These are phyloP conservation scores for Hyles euphorbiae DNA, from an alignment of 1,140 invertebrate species.

Conservation along the genomic window DNA sequence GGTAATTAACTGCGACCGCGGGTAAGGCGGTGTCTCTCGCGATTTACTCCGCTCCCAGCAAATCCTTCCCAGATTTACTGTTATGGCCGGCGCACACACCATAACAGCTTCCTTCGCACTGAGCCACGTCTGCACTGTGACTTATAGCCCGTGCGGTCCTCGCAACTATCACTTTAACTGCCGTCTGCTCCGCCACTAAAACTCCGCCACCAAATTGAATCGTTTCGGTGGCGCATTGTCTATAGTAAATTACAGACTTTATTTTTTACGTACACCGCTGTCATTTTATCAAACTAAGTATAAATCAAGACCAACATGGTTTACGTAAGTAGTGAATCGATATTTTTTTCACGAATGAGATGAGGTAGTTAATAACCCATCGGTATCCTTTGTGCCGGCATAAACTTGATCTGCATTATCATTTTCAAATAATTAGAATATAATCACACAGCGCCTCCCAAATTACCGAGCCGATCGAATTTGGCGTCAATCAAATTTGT, in stretches of 20 bases:
- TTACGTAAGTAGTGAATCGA: no score
- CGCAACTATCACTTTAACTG: slow-evolving; percentile 25
- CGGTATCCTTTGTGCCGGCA: neutral
- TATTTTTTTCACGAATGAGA: no score
- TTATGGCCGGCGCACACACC: slow-evolving; percentile 42
- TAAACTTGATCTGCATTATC: neutral
- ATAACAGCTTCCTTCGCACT: slow-evolving; percentile 23
- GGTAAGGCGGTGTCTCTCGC: slow-evolving; percentile 7
- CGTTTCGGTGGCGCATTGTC: no score
- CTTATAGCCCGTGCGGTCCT: slow-evolving; percentile 25
- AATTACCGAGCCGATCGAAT: no score
- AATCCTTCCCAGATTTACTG: slow-evolving; percentile 60
- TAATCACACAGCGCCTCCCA: neutral
- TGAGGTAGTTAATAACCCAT: no score
- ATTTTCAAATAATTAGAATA: neutral
- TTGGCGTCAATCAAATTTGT: no score
- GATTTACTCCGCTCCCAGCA: slow-evolving; percentile 34
- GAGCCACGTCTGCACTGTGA: slow-evolving; percentile 21
- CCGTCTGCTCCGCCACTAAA: slow-evolving; percentile 23
- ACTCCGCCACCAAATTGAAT: slow-evolving; percentile 4
- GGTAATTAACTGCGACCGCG: slow-evolving; percentile 49
- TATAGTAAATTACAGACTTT: slow-evolving; percentile 2
- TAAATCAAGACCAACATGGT: no score
- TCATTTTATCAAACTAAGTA: neutral
- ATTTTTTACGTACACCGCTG: slow-evolving; percentile 1